These are phyloP conservation scores for Caenorhabditis sinica DNA, from an alignment of 2,888 invertebrate species.

Conservation along the genomic window DNA sequence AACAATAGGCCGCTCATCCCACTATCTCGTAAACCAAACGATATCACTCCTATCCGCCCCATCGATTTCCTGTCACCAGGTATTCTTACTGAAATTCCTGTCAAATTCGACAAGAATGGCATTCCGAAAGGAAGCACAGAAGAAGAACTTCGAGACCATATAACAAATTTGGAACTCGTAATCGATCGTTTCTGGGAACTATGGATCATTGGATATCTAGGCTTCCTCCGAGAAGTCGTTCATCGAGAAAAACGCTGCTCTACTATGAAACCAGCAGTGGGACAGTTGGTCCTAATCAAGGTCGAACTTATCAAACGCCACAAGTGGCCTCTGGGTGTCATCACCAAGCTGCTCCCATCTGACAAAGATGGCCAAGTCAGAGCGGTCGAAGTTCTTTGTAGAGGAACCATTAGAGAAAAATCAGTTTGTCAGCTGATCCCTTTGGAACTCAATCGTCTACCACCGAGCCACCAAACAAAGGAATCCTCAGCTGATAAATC, in stretches of 20 bases:
- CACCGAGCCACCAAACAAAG: background rate
- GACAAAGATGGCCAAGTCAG: background rate
- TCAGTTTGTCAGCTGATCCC: conserved; percentile 23
- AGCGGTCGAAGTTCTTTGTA: background rate
- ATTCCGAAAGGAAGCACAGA: background rate
- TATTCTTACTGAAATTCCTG: no score
- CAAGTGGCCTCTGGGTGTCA: conserved; percentile 1
- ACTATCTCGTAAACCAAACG: background rate
- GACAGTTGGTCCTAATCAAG: background rate
- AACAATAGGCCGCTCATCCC: background rate
- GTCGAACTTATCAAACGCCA: background rate
- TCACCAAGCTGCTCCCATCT: background rate
- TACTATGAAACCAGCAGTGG: background rate
- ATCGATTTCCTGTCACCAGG: no score
- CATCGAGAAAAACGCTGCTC: background rate
- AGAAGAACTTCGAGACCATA: background rate
- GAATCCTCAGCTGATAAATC: no score
- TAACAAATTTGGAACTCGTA: background rate
- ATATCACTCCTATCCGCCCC: background rate
- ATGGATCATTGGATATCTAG: background rate
- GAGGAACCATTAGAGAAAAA: background rate
- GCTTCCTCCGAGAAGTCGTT: background rate
- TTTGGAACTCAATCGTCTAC: background rate
- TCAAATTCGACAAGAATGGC: no score
- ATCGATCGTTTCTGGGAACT: background rate